Percentiles rank a stretch among this genome's conserved stretches.
phyloP scores from a whole-genome alignment of 2,888 invertebrate genomes.

The Epiblema foenella region DNA sequence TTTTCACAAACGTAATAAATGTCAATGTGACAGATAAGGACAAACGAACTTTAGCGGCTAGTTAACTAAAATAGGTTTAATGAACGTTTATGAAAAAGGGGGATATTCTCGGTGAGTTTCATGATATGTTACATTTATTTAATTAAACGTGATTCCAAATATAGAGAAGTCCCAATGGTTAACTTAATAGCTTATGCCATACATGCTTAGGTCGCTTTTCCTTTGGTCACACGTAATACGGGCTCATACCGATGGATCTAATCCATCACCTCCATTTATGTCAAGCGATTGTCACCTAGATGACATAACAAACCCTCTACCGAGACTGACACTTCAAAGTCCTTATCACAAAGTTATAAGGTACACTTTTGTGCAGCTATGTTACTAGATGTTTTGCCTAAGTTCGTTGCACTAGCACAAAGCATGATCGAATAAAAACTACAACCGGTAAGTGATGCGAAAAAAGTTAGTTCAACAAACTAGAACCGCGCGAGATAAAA shows the following conservation, averaged over 20 bases:
- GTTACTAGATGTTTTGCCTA: slow-evolving; percentile 4
- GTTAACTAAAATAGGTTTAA: too few relatives aligned
- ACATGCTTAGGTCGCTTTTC: not conserved
- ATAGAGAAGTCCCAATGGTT: too few relatives aligned
- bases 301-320: slow-evolving; percentile 22
- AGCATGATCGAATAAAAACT: slow-evolving; percentile 59
- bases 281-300: slow-evolving; percentile 13
- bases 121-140: too few relatives aligned
- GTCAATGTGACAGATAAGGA: too few relatives aligned
- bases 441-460: slow-evolving; percentile 64
- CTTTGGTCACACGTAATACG: not conserved
- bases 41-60: too few relatives aligned
- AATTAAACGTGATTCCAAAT: too few relatives aligned
- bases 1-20: too few relatives aligned
- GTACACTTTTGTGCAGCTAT: not conserved
- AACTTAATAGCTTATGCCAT: too few relatives aligned
- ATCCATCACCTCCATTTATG: slow-evolving; percentile 19
- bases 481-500: slow-evolving; percentile 48
- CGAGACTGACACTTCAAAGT: not conserved
- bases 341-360: not conserved
- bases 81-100: too few relatives aligned
- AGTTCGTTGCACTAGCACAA: slow-evolving; percentile 61
- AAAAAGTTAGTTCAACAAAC: slow-evolving; percentile 76
- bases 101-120: too few relatives aligned
- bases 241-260: not conserved